These are phyloP conservation scores for Lonchura striata DNA, from an alignment of 2,113 vertebrate genomes.

Conservation along the genomic window DNA sequence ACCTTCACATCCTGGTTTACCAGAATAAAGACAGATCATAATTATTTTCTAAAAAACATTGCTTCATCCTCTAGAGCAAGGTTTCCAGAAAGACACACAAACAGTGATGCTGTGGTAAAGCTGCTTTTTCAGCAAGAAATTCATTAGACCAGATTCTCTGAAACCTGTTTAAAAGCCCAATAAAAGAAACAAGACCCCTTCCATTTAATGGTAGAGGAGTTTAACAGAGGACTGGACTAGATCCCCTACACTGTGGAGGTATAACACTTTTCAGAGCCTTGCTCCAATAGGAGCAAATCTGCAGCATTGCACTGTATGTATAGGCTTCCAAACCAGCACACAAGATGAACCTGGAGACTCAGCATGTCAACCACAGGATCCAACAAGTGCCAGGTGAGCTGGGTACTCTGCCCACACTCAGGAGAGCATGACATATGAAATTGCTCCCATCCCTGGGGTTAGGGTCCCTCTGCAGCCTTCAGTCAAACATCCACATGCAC, in stretches of 20 bases:
- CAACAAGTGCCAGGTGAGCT: not conserved
- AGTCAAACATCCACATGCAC: not conserved
- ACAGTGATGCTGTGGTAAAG: not conserved
- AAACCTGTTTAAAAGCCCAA: not conserved
- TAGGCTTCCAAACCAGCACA: not conserved
- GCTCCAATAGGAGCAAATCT: not conserved
- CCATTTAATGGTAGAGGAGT: not conserved
- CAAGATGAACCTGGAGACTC: not conserved
- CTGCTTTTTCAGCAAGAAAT: not conserved
- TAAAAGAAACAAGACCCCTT: not conserved
- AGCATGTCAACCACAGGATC: not conserved
- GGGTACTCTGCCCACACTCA: not conserved
- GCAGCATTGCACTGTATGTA: accelerated
- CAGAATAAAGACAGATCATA: not conserved
- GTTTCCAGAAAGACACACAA: not conserved
- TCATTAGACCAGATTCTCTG: not conserved
- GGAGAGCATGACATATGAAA: not conserved
- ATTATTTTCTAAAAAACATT: not conserved
- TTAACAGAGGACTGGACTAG: not conserved
- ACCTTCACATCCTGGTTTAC: not conserved
- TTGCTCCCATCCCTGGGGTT: not conserved
- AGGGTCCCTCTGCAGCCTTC: not conserved
- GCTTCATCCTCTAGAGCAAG: not conserved
- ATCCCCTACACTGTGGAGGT: not conserved
- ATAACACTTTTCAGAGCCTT: not conserved